Base-by-base conservation (phyloP, 2,888 invertebrate genomes). In the Oscheius myriophilus region DNA sequence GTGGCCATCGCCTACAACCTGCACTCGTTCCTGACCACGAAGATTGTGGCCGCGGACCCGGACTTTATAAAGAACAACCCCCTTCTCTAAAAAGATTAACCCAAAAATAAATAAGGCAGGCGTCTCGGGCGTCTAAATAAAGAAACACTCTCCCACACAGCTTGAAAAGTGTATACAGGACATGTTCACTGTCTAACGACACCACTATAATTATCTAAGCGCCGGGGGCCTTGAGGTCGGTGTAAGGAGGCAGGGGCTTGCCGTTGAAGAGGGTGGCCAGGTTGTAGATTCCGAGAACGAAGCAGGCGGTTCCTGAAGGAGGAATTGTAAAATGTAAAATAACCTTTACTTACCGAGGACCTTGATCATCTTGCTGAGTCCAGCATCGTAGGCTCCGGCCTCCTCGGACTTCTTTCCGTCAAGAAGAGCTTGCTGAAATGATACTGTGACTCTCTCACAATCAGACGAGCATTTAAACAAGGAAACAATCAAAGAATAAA, bases 11-110 rank as follows among this genome's bases (percentile, higher is more conserved):
- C 86, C 25, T 86, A 79, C 72, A 83, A 84, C 33, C 68, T 86
- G 45, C 86, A 86, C 66, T 75, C 84, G 0, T 86, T 86, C 53
- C 79, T 83, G 66, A 59, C 86, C 6, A 80, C 84, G 0, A 80
- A 82, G 54, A 76, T 86, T 43, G 80, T 87, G 43, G 82, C 85
- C 4, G 72, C 80, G 2, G 86, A 86, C 73, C 86, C 86, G 1
- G 84, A 84, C 43, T 86, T 78, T 61, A 67, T 84, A 26, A 79
- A 79, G 61, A 51, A 67, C 71, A 71, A 70, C 46, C 79, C 78
- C 3, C 54, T 65, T 14, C 65, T 65, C 11, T 65, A 42, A 61
- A 43, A 4, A 33, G 16, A 7, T 46, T 6, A 6, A 6, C 21
- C 46, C 6, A 33, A 33, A 9, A 33, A 33, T 33, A 33, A 33